Evolutionary conservation across 2,113 vertebrate species (phyloP), one percentile per base, ranked within the genome.

Genomic region (Parotia lawesii): DNA sequence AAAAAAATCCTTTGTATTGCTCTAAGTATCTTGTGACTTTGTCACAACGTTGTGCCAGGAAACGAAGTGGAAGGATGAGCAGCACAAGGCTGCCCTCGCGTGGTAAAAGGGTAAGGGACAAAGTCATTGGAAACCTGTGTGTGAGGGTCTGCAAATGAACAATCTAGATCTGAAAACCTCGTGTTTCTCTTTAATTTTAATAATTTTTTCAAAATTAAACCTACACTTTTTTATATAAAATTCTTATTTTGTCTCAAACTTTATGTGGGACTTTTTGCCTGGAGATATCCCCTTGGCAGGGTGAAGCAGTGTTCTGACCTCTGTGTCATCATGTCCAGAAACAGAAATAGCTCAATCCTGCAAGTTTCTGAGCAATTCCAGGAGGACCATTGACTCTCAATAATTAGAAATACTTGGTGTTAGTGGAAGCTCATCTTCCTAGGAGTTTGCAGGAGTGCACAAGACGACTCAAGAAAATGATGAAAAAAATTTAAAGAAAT

Each of bases 11-110:
- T 53, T 88, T 56, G 6, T 37, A 29, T 54, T 65, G 18, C 40
- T 12, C 6, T 44, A 5, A 81, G 44, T 51, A 9, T 44, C 15
- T 50, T 67, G 19, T 69, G 67, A 25, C n/a, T 64, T 69, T 15
- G 18, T 64, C 25, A 12, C 42, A 50, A 12, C 10, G 3, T 15
- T 37, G 1, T 29, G 38, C 8, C 23, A 4, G 38, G 38, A 57
- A 76, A 29, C 3, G 1, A 13, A 29, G 45, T 5, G 21, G 58
- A 19, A 50, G 37, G 22, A 47, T n/a, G 31, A 29, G 14, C 21
- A 22, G 44, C 16, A 33, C 54, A 31, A 78, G 89, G 48, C 93
- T 96, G 97, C 97, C 97, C 91, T 87, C 97, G 1, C 1, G 29
- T 92, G 97, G 96, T 62, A 15, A 15, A 25, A 18, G 10, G 16